Evolutionary conservation across 2,113 vertebrate species (phyloP), one percentile per base, ranked within the genome.

Genomic region (Zapus hudsonius): DNA sequence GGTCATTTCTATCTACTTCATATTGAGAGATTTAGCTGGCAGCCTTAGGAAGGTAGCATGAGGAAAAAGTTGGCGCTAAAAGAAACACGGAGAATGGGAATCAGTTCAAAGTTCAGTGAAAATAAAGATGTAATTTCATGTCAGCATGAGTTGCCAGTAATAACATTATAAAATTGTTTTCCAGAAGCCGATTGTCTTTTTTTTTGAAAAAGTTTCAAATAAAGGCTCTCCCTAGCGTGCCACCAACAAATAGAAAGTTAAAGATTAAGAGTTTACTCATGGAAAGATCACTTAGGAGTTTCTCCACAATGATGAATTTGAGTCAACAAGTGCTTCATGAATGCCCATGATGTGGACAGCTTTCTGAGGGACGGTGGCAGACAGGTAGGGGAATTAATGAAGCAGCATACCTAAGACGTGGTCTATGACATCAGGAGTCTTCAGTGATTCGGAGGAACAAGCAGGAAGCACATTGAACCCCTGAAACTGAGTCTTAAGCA

Each of bases 141-240:
- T 95, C 55, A 92, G 66, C 47, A 67, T 89, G 66, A 86, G 72
- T 82, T 91, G 92, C 96, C 96, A 95, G 90, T 96, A 96, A 96
- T 89, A 95, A 94, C 89, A 44, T 86, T 94, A 92, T 78, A 74
- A 97, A 94, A 93, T 85, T 92, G 70, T 93, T 97, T 96, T 92
- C 93, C 0, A 0, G 89, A 94, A 94, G 52, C 76, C 64, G 78
- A 17, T 89, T 74, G 38, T 92, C 38, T 44, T 64, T 29, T 84
- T 31, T 81, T 38, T 79, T 76, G 76, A 93, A 88, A 29, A 66
- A 72, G 2, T 91, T 94, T 93, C 66, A 93, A 96, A 93, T 59
- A 97, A 92, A 92, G 44, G 40, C 31, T 90, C 72, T 83, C 74
- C 75, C 38, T 78, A 42, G 91, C 9, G 1, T 94, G 79, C 61